Evolutionary conservation across 2,888 invertebrate species (phyloP).

Genomic region (Sesamia inferens): DNA sequence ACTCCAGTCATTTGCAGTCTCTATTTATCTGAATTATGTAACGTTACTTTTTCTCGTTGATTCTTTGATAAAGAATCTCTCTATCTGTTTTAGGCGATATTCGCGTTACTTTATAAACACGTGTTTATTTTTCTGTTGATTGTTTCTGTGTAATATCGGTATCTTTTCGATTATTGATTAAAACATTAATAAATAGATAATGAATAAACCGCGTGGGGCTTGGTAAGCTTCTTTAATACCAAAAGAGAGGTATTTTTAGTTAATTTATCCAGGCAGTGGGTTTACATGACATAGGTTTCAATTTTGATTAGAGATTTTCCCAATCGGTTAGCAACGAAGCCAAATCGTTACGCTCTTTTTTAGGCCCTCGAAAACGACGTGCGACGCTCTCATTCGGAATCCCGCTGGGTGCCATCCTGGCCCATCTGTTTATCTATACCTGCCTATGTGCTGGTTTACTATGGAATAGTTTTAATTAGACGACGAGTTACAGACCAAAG

Average conservation of each 20-base stretch:
- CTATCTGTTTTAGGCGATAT: not conserved
- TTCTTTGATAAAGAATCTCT: constrained; percentile 3
- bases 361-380: not conserved
- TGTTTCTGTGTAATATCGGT: constrained; percentile 1
- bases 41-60: not conserved
- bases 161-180: constrained; percentile 5
- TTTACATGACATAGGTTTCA: no score
- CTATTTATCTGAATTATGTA: constrained; percentile 9
- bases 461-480: not conserved
- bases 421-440: not conserved
- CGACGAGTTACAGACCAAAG: not conserved
- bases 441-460: not conserved
- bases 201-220: not conserved
- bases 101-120: not conserved
- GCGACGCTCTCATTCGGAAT: not conserved
- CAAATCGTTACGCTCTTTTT: not conserved
- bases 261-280: not conserved
- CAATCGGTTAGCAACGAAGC: no score
- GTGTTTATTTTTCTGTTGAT: constrained; percentile 10
- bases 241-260: not conserved
- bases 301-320: no score
- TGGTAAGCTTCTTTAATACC: not conserved
- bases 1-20: not conserved
- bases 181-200: not conserved
- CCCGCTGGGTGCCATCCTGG: not conserved